These are phyloP conservation scores for Neoascia interrupta DNA, from an alignment of 2,888 invertebrate species.

Conservation along the genomic window DNA sequence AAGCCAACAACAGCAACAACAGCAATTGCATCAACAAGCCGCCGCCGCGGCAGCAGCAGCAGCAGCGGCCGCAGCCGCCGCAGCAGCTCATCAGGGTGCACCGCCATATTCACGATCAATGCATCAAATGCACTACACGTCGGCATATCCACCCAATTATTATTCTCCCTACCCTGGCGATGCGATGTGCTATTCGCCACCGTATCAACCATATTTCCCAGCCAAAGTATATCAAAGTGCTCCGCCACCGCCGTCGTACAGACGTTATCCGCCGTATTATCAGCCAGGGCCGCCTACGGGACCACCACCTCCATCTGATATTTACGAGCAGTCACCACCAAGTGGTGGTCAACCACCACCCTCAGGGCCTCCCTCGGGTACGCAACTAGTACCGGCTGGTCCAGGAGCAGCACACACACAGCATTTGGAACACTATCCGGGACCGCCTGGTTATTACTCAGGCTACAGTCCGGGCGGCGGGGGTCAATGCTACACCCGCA, in stretches of 20 bases:
- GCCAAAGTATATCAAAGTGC: slow-evolving; percentile 80
- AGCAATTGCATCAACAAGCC: slow-evolving; percentile 74
- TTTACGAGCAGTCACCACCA: slow-evolving; percentile 76
- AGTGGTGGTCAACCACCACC: slow-evolving; percentile 69
- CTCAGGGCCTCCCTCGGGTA: slow-evolving; percentile 74
- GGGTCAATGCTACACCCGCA: slow-evolving; percentile 82
- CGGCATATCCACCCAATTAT: slow-evolving; percentile 79
- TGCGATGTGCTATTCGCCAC: slow-evolving; percentile 80
- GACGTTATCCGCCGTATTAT: slow-evolving; percentile 75
- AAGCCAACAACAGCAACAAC: slow-evolving; percentile 75
- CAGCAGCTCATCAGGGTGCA: slow-evolving; percentile 76
- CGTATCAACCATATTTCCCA: slow-evolving; percentile 81
- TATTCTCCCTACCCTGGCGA: slow-evolving; percentile 79
- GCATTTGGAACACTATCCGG: slow-evolving; percentile 81
- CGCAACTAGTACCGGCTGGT: slow-evolving; percentile 79
- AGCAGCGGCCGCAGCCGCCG: slow-evolving; percentile 77
- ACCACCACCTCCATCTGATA: slow-evolving; percentile 74
- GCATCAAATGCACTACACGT: slow-evolving; percentile 80
- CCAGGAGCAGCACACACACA: slow-evolving; percentile 78
- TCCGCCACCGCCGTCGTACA: slow-evolving; percentile 78
- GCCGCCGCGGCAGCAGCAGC: slow-evolving; percentile 74
- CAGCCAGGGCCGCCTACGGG: slow-evolving; percentile 73
- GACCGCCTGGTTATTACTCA: slow-evolving; percentile 82
- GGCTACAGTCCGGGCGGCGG: slow-evolving; percentile 80
- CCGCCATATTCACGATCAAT: slow-evolving; percentile 78